Base-by-base conservation (phyloP, 2,888 invertebrate species). In the Pyrochroa serraticornis region DNA sequence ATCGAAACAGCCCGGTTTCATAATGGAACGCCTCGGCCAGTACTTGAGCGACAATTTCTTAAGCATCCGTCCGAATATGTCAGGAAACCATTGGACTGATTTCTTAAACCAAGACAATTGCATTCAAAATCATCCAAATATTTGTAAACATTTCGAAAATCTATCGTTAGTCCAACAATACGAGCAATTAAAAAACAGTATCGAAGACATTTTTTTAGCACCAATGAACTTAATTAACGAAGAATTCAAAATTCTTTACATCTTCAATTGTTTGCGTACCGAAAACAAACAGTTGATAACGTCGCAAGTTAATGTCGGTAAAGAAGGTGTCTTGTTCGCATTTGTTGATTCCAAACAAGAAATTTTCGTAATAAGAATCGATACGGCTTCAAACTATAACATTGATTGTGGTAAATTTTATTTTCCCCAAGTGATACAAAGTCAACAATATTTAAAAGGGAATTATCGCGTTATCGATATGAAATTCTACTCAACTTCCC, bases 1-100 rank as follows among this genome's bases (percentile, higher is more conserved):
- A 77, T 80, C 52, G 39, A 60, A 79, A 58, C 82, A 83, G 41
- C 82, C 80, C 57, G 82, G 87, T 61, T 93, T 93, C 71, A 92
- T 93, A 76, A 82, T 97, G 69, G 96, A 97, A 79, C 87, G 91
- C 72, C 84, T 97, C 41, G 96, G 96, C 0, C 94, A 97, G 77
- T 97, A 97, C 81, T 82, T 97, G 54, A 86, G 89, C 66, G 89
- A 93, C 74, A 82, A 84, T 65, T 87, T 90, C 58, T 80, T 96
- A 31, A 85, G 86, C 13, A 87, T 88, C 65, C 83, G 87, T 7
- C 84, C 88, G n/a, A 86, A 89, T 69, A 83, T 86, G 57, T 85
- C 87, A 58, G 85, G 85, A 43, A 93, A 93, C 74, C 87, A 88
- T 51, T 93, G 93, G 92, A 85, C 89, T 44, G 83, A 87, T 65